Evolutionary conservation across 2,797 vertebrate genomes (phyloP).

Genomic region (Gadopsis marmoratus): DNA sequence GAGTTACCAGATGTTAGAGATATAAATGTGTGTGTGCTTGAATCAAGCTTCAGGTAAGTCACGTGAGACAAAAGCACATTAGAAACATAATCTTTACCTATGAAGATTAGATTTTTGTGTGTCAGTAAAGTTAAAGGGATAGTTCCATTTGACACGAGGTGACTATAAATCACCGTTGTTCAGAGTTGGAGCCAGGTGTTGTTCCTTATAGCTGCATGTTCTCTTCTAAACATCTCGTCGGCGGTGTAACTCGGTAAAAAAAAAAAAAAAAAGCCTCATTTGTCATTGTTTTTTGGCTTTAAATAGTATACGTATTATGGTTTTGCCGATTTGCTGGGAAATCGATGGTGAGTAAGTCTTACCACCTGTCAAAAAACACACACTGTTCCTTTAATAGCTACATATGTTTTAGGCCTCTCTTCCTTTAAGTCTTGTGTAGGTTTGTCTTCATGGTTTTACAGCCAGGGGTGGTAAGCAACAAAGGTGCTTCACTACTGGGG

Average conservation of each 20-base stretch:
- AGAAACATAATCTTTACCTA: background rate
- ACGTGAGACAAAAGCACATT: conserved; percentile 8
- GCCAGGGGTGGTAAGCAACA: background rate
- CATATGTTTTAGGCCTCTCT: background rate
- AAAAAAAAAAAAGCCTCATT: background rate
- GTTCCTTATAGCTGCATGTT: background rate
- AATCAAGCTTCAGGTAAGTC: conserved; percentile 30
- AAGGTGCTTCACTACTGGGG: background rate
- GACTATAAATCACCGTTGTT: background rate
- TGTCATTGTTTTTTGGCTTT: background rate
- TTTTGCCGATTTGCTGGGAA: background rate
- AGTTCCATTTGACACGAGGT: background rate
- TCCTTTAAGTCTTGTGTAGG: background rate
- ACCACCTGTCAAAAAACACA: background rate
- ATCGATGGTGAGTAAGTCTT: background rate
- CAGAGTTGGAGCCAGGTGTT: background rate
- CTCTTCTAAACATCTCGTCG: background rate
- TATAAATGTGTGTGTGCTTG: conserved; percentile 2
- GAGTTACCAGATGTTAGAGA: conserved; percentile 35
- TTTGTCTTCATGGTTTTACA: background rate
- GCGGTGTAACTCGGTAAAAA: background rate
- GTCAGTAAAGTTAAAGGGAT: background rate
- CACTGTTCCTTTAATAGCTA: background rate
- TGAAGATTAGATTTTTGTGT: conserved; percentile 7
- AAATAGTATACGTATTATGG: background rate